phyloP scores from a whole-genome alignment of 1,140 invertebrate genomes.

The Drosophila equinoxialis region DNA sequence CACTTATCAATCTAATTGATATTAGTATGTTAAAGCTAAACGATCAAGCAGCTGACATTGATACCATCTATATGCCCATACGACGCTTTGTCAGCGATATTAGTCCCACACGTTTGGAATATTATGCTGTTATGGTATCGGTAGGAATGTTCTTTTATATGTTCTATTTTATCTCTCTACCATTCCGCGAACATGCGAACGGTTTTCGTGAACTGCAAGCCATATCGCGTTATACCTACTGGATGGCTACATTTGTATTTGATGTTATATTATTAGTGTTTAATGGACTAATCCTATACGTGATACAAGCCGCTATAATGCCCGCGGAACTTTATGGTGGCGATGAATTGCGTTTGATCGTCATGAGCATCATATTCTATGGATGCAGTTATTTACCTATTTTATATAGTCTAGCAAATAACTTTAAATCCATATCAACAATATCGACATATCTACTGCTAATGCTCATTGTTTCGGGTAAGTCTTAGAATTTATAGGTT shows the following conservation, averaged over 20 bases:
- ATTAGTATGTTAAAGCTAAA: slow-evolving; percentile 54
- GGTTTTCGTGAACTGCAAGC: slow-evolving; percentile 77
- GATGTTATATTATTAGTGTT: slow-evolving; percentile 56
- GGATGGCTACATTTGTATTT: slow-evolving; percentile 61
- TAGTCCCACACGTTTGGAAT: slow-evolving; percentile 66
- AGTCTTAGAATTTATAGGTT: slow-evolving; percentile 6
- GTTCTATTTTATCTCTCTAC: slow-evolving; percentile 74
- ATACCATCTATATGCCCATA: slow-evolving; percentile 63
- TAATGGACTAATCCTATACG: slow-evolving; percentile 38
- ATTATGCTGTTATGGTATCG: slow-evolving; percentile 69
- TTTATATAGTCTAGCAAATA: slow-evolving; percentile 68
- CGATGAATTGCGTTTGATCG: slow-evolving; percentile 47
- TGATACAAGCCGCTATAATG: slow-evolving; percentile 57
- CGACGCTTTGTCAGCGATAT: slow-evolving; percentile 64
- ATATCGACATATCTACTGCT: slow-evolving; percentile 75
- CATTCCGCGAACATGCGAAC: slow-evolving; percentile 68
- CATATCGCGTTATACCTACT: slow-evolving; percentile 68
- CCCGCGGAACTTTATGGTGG: slow-evolving; percentile 58
- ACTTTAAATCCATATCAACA: slow-evolving; percentile 76
- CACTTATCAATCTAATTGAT: slow-evolving; percentile 71
- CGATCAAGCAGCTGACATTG: slow-evolving; percentile 36
- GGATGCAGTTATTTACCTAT: slow-evolving; percentile 73
- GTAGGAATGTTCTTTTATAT: slow-evolving; percentile 72
- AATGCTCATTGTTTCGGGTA: slow-evolving; percentile 77
- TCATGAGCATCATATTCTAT: slow-evolving; percentile 70